Percentiles rank a stretch among this genome's conserved stretches.
Conservation (phyloP, 2,888 invertebrate genomes). For the Sinhomidia bicolor region DNA sequence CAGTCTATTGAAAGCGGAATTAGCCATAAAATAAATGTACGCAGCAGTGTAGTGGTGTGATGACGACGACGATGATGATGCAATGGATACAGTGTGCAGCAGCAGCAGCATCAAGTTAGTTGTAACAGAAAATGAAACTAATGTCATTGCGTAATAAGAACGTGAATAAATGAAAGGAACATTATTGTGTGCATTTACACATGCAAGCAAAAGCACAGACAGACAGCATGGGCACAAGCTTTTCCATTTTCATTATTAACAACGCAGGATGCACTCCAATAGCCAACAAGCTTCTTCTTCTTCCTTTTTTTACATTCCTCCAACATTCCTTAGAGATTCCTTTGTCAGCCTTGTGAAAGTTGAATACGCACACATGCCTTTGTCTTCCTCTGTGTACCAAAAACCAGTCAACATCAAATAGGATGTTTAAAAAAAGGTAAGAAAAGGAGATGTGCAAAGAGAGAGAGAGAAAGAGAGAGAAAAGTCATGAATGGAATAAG, state of each 20-base stretch:
- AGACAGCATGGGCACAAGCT: no score
- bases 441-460: not conserved
- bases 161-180: not conserved
- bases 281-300: not conserved
- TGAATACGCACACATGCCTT: not conserved
- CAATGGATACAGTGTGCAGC: no score
- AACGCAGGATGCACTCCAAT: slow-evolving; percentile 21
- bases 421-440: not conserved
- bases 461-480: not conserved
- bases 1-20: not conserved
- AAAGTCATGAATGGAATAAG: slow-evolving; percentile 34
- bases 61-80: not conserved
- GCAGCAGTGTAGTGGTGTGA: not conserved
- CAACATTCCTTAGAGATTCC: slow-evolving; percentile 50
- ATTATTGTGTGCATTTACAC: slow-evolving; percentile 12
- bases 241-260: slow-evolving; percentile 43
- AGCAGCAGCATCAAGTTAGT: no score
- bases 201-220: no score
- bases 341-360: slow-evolving; percentile 25
- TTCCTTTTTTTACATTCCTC: not conserved
- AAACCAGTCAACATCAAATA: slow-evolving; percentile 16
- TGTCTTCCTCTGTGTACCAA: no score
- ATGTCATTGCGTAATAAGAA: no score
- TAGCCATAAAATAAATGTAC: slow-evolving; percentile 14
- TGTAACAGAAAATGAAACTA: no score